Evolutionary conservation across 2,797 vertebrate species (phyloP).

Genomic region (Notoglanidium macrostoma): DNA sequence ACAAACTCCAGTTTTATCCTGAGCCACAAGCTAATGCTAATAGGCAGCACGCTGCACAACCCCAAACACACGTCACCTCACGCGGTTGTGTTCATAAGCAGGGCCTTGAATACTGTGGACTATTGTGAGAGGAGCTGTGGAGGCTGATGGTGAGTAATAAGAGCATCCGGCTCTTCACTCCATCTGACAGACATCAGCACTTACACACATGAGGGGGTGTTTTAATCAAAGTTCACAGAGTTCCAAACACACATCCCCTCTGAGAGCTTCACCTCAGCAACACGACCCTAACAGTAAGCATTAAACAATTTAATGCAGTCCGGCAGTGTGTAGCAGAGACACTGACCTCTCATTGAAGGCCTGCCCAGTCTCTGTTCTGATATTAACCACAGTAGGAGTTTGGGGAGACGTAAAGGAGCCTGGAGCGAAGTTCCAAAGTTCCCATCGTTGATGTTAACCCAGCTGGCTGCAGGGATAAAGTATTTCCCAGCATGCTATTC

Average conservation of each 20-base stretch:
- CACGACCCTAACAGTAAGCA: constrained; percentile 73
- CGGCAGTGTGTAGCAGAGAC: constrained; percentile 69
- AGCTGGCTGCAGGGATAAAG: constrained; percentile 68
- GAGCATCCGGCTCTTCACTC: constrained; percentile 67
- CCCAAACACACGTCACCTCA: constrained; percentile 59
- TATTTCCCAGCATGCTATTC: constrained; percentile 71
- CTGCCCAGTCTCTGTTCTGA: constrained; percentile 68
- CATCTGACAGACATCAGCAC: constrained; percentile 65
- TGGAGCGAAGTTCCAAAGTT: constrained; percentile 69
- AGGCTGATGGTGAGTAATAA: constrained; percentile 66
- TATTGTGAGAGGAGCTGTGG: constrained; percentile 66
- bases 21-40: constrained; percentile 62
- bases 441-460: constrained; percentile 71
- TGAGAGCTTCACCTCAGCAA: constrained; percentile 79
- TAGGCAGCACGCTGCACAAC: constrained; percentile 66
- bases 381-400: constrained; percentile 78
- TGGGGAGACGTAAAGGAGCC: constrained; percentile 62
- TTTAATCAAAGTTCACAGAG: constrained; percentile 78
- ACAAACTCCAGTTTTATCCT: constrained; percentile 19
- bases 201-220: constrained; percentile 68
- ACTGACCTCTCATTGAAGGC: constrained; percentile 65
- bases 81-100: constrained; percentile 61
- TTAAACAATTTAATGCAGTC: constrained; percentile 75
- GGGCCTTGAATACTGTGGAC: constrained; percentile 34
- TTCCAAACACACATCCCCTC: constrained; percentile 65